Conservation (phyloP, 2,797 vertebrate genomes). For the Lepilemur septentrionalis region DNA sequence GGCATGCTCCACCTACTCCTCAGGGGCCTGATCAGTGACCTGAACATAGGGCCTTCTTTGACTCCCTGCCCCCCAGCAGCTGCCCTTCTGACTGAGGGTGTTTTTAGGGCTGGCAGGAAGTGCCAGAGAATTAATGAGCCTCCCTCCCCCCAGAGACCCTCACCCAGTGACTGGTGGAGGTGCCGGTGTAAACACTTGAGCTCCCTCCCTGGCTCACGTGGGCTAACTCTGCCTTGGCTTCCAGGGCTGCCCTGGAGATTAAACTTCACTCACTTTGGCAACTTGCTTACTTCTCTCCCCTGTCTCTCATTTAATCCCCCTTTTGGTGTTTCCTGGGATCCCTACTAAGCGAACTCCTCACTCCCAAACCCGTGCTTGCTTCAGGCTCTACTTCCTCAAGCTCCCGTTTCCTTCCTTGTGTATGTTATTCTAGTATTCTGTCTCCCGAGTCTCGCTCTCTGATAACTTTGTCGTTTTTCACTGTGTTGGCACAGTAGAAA, state of each 20-base stretch:
- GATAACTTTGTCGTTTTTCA: background rate
- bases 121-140: background rate
- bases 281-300: fast-evolving
- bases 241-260: background rate
- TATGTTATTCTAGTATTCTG: background rate
- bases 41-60: background rate
- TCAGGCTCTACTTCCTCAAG: background rate
- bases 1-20: too few species aligned
- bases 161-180: background rate
- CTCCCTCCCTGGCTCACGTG: fast-evolving
- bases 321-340: background rate
- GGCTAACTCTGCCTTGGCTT: background rate
- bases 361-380: background rate
- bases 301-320: fast-evolving
- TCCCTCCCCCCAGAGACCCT: background rate
- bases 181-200: background rate
- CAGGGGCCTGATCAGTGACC: background rate
- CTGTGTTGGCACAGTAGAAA: too few species aligned
- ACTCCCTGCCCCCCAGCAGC: fast-evolving
- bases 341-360: background rate
- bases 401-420: background rate
- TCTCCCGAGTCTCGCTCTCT: background rate
- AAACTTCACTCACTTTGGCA: background rate
- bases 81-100: background rate
- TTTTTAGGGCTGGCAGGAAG: background rate